Evolutionary conservation across 2,113 vertebrate genomes (phyloP).

Genomic region (Glareola pratincola): DNA sequence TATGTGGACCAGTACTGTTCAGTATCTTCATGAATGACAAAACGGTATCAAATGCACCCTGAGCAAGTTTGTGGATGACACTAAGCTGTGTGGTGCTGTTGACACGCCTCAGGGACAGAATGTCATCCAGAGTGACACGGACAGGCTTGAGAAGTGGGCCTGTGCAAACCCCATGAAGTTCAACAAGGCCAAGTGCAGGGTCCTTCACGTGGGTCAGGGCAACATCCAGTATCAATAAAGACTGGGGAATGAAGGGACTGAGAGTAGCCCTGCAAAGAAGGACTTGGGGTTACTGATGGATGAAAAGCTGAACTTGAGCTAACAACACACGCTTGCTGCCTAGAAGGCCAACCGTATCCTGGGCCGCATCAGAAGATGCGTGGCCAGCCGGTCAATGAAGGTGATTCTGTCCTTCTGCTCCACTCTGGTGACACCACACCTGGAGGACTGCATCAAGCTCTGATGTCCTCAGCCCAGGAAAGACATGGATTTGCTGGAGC

Average conservation of each 20-base stretch:
- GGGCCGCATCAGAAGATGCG: not conserved
- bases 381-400: not conserved
- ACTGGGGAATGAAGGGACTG: not conserved
- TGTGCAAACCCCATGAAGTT: not conserved
- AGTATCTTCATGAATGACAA: not conserved
- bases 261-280: not conserved
- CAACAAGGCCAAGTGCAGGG: not conserved
- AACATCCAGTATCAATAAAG: not conserved
- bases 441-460: not conserved
- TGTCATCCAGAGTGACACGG: not conserved
- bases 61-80: not conserved
- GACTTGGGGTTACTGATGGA: not conserved
- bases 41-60: not conserved
- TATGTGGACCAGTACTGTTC: not conserved
- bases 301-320: not conserved
- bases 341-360: not conserved
- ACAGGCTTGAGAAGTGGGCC: not conserved
- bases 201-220: not conserved
- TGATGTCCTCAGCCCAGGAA: not conserved
- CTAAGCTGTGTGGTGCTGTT: not conserved
- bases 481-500: not conserved
- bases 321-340: not conserved
- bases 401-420: not conserved
- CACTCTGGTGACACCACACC: not conserved
- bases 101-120: not conserved